phyloP scores from a whole-genome alignment of 2,888 invertebrate species.

The Xanthorhoe spadicearia region DNA sequence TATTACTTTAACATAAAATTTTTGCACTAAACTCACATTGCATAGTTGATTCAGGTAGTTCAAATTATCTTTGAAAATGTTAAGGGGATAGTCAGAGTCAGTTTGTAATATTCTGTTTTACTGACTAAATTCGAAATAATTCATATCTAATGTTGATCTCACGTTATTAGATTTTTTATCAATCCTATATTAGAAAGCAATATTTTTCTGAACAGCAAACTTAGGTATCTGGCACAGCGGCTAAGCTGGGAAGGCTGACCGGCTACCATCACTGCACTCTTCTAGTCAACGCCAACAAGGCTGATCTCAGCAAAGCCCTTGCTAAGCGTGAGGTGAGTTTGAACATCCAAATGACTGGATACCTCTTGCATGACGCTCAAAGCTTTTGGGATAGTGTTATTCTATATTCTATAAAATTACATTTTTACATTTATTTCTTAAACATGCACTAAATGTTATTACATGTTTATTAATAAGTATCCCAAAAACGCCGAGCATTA shows the following conservation, averaged over 20 bases:
- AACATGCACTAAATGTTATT: neutral
- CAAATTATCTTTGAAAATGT: too few species aligned
- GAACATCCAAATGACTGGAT: constrained; percentile 31
- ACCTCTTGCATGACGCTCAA: constrained; percentile 8
- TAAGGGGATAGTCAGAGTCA: too few species aligned
- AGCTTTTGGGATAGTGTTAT: constrained; percentile 8
- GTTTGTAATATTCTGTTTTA: too few species aligned
- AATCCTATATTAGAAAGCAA: constrained; percentile 3
- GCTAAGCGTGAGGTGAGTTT: constrained; percentile 89
- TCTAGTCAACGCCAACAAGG: constrained; percentile 93
- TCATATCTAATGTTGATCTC: too few species aligned
- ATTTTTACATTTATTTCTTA: neutral
- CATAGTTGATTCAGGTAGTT: too few species aligned
- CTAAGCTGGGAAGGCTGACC: constrained; percentile 93
- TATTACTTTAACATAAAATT: too few species aligned
- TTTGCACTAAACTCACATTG: too few species aligned
- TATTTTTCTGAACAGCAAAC: constrained; percentile 52
- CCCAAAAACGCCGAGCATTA: constrained; percentile 5
- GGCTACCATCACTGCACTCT: constrained; percentile 99
- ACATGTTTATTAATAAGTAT: neutral
- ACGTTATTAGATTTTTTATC: neutral
- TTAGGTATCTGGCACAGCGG: constrained; percentile 97
- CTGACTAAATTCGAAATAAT: too few species aligned
- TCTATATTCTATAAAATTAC: neutral
- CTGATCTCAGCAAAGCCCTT: constrained; percentile 88